These are phyloP conservation scores for Melanchra persicariae DNA, from an alignment of 2,888 invertebrate species.

Conservation along the genomic window DNA sequence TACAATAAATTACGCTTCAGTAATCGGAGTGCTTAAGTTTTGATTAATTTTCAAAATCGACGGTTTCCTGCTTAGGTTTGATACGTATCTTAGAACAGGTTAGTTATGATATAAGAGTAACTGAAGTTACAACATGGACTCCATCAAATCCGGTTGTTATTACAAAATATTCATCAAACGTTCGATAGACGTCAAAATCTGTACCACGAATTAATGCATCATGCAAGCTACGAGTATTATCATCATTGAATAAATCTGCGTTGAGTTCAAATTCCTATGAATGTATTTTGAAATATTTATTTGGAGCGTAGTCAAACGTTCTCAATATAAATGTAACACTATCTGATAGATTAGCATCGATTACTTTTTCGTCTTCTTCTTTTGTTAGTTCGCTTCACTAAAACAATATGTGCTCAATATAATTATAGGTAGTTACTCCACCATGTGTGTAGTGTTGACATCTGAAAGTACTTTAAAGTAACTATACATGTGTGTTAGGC, in stretches of 20 bases:
- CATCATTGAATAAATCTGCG: not conserved
- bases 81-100: constrained; percentile 45
- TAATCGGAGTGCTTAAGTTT: constrained; percentile 28
- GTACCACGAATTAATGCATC: constrained; percentile 15
- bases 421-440: constrained; percentile 29
- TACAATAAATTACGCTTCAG: constrained; percentile 45
- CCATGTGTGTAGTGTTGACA: constrained; percentile 42
- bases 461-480: constrained; percentile 43
- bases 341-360: constrained; percentile 26
- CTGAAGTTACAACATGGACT: constrained; percentile 57
- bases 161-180: constrained; percentile 53
- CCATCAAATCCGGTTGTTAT: constrained; percentile 51
- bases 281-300: not conserved
- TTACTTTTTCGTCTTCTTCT: constrained; percentile 19
- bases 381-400: constrained; percentile 24
- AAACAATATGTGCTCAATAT: constrained; percentile 47
- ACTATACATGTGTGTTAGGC: constrained; percentile 18
- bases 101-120: constrained; percentile 63
- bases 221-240: constrained; percentile 25
- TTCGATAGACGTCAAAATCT: constrained; percentile 34
- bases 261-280: constrained; percentile 23
- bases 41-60: constrained; percentile 52
- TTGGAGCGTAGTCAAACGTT: constrained; percentile 22
- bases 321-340: constrained; percentile 35
- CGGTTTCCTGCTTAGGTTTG: constrained; percentile 57